phyloP scores from a whole-genome alignment of 2,797 vertebrate genomes.

The Toxotes lorentzi region DNA sequence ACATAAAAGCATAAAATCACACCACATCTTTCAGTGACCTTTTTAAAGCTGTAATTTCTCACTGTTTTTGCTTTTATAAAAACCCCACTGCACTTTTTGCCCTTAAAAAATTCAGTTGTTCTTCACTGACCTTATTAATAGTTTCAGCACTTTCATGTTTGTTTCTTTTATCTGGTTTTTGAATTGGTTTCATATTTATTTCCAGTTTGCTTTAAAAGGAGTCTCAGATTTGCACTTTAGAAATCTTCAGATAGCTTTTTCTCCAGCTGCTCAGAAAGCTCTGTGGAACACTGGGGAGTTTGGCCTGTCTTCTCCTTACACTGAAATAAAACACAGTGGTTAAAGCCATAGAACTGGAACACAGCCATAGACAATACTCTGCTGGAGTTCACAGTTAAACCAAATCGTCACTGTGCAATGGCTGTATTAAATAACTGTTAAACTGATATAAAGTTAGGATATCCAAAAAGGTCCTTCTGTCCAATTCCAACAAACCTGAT shows the following conservation, averaged over 20 bases:
- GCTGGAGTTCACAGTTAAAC: constrained; percentile 41
- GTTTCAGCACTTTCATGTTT: not conserved
- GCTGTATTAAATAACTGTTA: constrained; percentile 12
- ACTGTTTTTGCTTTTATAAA: not conserved
- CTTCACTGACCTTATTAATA: not conserved
- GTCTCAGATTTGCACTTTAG: constrained; percentile 4
- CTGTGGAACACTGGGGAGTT: constrained; percentile 24
- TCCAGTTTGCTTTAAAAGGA: constrained; percentile 18
- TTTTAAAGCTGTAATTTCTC: not conserved
- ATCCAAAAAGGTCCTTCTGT: constrained; percentile 5
- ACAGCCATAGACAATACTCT: constrained; percentile 52
- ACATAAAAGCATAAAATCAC: not conserved
- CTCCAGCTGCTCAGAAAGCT: constrained; percentile 28
- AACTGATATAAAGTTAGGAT: constrained; percentile 5
- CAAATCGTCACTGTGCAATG: constrained; percentile 24
- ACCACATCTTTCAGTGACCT: not conserved
- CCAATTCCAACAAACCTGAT: not conserved
- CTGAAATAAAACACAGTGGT: constrained; percentile 58
- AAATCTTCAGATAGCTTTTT: constrained; percentile 19
- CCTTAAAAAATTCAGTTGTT: not conserved
- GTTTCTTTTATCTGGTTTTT: constrained; percentile 5
- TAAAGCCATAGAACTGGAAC: constrained; percentile 48
- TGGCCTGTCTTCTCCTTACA: constrained; percentile 18
- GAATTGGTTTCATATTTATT: not conserved
- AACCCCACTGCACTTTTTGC: not conserved